Base-by-base conservation (phyloP, 2,888 invertebrate genomes). In the Polymixis lichenea region DNA sequence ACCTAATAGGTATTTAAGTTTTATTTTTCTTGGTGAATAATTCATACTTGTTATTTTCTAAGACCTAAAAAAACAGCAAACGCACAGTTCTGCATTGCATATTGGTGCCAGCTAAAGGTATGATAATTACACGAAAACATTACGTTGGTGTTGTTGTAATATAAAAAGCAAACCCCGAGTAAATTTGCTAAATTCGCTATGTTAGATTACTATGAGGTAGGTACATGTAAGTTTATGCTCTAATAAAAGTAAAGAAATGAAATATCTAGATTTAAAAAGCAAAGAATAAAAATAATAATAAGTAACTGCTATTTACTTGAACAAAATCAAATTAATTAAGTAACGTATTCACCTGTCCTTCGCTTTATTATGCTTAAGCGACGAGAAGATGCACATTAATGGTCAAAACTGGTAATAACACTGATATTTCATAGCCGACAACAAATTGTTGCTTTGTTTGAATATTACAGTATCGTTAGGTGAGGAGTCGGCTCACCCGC, bases 381-480 rank as follows among this genome's bases (percentile, higher is more conserved):
- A 32, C 19, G 58, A 38, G 38, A 43, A 25, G 25, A 7, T 43
- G 28, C 19, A 32, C n/a, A 66, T 8, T 51, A 46, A n/a, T 46
- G 22, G 55, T 28, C 43, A 53, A 28, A 49, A 76, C 28, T n/a
- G n/a, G 5, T 46, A 25, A 3, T 38, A 61, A 7, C 22, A 77
- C 53, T 22, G 60, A 22, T 69, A 15, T 25, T 53, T n/a, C 38
- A 46, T 46, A 58, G 51, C 51, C 79, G 56, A 56, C 2, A 25
- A 1, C 22, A 58, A 65, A 53, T 56, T 64, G 51, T 70, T 46
- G 71, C 43, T 70, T 78, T 62, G 70, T 77, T 69, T 62, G 49
- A n/a, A 17, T 56, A 49, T 19, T 51, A 60, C 43, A 38, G 38
- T 25, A 9, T 13, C 58, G 70, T 8, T 38, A 17, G 0, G 56